phyloP scores from a whole-genome alignment of 2,888 invertebrate species.

The Drosophila glabriapex region DNA sequence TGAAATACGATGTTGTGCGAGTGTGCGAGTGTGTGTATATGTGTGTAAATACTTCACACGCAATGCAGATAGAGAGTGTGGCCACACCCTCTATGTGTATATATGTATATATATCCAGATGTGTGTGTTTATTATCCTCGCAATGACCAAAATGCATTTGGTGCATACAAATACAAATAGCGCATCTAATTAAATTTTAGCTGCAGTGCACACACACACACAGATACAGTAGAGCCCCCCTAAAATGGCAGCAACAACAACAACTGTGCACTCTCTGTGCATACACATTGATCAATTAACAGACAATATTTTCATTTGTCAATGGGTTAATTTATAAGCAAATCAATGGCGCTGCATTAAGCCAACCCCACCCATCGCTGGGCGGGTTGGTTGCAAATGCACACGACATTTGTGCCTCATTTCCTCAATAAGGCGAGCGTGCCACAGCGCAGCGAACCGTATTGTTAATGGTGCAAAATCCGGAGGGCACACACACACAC shows the following conservation, averaged over 20 bases:
- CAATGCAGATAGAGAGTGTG: slow-evolving; percentile 37
- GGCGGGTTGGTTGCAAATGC: slow-evolving; percentile 17
- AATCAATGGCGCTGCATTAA: slow-evolving; percentile 71
- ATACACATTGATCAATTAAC: slow-evolving; percentile 86
- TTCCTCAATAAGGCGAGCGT: slow-evolving; percentile 63
- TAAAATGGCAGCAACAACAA: slow-evolving; percentile 24
- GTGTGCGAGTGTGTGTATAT: slow-evolving; percentile 21
- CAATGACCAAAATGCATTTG: slow-evolving; percentile 53
- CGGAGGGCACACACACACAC: slow-evolving; percentile 57
- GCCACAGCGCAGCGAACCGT: slow-evolving; percentile 63
- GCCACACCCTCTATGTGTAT: slow-evolving; percentile 42
- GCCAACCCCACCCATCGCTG: slow-evolving; percentile 16
- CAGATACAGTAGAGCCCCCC: slow-evolving; percentile 21
- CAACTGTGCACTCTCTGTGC: slow-evolving; percentile 59
- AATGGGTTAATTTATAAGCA: slow-evolving; percentile 85
- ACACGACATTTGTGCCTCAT: slow-evolving; percentile 55
- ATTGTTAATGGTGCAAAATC: slow-evolving; percentile 81
- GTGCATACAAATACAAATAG: slow-evolving; percentile 64
- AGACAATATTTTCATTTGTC: slow-evolving; percentile 86
- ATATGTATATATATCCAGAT: not conserved
- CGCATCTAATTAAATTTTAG: slow-evolving; percentile 83
- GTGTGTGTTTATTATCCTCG: slow-evolving; percentile 3
- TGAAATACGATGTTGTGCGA: slow-evolving; percentile 67
- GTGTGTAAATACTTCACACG: slow-evolving; percentile 43
- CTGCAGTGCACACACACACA: slow-evolving; percentile 47